Evolutionary conservation across 1,140 invertebrate genomes (phyloP), one percentile per base, ranked within the genome.

Genomic region (Drosophila kepulauana): DNA sequence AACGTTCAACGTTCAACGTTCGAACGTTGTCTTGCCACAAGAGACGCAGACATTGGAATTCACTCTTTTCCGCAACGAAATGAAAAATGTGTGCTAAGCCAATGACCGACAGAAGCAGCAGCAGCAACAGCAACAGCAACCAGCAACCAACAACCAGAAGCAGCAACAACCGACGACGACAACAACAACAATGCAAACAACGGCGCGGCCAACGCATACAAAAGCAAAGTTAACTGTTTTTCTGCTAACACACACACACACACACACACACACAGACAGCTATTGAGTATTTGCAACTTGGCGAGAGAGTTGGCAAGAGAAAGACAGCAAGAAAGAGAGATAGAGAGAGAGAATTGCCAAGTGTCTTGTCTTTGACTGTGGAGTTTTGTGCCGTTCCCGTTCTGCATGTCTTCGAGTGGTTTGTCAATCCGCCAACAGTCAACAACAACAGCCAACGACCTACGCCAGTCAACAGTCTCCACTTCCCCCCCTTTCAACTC

Each of bases 11-110:
- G 8, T 10, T 38, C 35, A 8, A 38, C 1, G 2, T 8, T 38
- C 35, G 35, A 8, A 25, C 20, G 20, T 25, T 25, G 35, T 10
- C 35, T 7, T 54, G 52, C 52, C 52, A 54, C 52, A 33, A 33
- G 52, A 38, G 35, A 1, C 35, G 56, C 38, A 66, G 63, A 59
- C 65, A 70, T 57, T 70, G 72, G 86, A 90, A 90, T 90, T 91
- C 82, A 90, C 82, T 84, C 78, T 87, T 87, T 86, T 87, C 81
- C 82, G 82, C 91, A 91, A 91, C 78, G 91, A 91, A 91, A 91
- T 91, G 90, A 91, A 91, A 91, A 91, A 91, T 91, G 91, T 91
- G 84, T 91, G 89, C 87, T 91, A 91, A 91, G 90, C 90, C 90
- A 91, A 91, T 91, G 90, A 91, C 90, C 90, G 90, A 91, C 84